phyloP scores from a whole-genome alignment of 2,113 vertebrate species.

The Phalacrocorax pelagicus region DNA sequence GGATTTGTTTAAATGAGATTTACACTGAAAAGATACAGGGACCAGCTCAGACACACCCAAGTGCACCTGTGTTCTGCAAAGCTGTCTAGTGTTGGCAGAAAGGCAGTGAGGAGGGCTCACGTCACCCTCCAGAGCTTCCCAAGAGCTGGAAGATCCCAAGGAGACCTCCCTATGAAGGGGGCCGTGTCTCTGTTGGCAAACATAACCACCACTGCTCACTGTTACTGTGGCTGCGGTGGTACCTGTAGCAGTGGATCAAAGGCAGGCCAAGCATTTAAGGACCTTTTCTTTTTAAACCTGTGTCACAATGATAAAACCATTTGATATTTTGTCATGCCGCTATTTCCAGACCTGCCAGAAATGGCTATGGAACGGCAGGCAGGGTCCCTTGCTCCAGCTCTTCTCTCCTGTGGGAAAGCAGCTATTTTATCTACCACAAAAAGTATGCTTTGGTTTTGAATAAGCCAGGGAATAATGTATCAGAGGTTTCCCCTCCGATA shows the following conservation, averaged over 20 bases:
- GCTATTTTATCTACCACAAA: background rate
- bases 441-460: background rate
- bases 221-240: background rate
- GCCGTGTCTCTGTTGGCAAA: background rate
- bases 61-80: background rate
- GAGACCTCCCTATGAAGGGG: background rate
- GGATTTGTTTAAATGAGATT: background rate
- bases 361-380: background rate
- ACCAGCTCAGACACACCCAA: background rate
- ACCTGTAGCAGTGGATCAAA: background rate
- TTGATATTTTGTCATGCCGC: rapidly evolving
- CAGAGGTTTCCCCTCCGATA: background rate
- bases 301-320: background rate
- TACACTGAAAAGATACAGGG: background rate
- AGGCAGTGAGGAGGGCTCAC: background rate
- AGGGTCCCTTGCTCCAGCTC: background rate
- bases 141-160: background rate
- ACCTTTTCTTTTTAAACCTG: background rate
- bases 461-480: background rate
- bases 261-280: background rate
- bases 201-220: background rate
- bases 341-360: background rate
- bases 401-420: background rate
- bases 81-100: background rate
- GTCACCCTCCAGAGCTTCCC: background rate